A percentile compares a stretch with the other conserved stretches of the same genome.
phyloP scores from a whole-genome alignment of 1,140 invertebrate species.

The Lepidurus packardi region DNA sequence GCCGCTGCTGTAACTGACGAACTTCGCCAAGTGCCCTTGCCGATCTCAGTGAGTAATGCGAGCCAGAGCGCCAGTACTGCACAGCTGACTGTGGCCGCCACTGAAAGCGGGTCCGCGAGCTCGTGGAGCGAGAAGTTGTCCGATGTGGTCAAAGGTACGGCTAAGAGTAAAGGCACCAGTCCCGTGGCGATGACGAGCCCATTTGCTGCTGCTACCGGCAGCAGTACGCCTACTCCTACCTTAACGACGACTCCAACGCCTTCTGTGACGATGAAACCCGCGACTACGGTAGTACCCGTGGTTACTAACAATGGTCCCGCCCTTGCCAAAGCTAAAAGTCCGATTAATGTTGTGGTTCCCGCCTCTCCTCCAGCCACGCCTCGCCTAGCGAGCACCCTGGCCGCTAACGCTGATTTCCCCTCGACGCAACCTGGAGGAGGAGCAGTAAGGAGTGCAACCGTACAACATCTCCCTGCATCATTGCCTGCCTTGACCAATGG shows the following conservation, averaged over 20 bases:
- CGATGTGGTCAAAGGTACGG: constrained; percentile 73
- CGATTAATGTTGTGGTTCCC: constrained; percentile 37
- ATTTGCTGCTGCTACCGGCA: constrained; percentile 35
- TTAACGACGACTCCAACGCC: not conserved
- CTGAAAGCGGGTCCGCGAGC: not conserved
- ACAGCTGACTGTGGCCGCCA: not conserved
- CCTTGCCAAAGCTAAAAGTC: constrained; percentile 33
- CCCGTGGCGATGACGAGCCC: constrained; percentile 44
- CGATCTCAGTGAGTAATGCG: not conserved
- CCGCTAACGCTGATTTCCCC: constrained; percentile 23
- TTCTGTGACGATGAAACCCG: not conserved
- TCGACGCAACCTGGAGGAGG: constrained; percentile 37
- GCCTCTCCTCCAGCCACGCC: constrained; percentile 12
- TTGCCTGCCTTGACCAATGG: constrained; percentile 33
- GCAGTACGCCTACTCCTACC: constrained; percentile 37
- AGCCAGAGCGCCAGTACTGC: not conserved
- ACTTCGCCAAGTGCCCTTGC: not conserved
- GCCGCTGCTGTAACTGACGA: not conserved
- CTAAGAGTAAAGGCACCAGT: constrained; percentile 49
- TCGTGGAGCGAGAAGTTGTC: constrained; percentile 48
- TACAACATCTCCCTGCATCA: constrained; percentile 32
- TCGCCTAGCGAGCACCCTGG: constrained; percentile 18
- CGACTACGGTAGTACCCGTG: not conserved
- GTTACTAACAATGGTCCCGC: constrained; percentile 26
- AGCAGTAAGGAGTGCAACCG: constrained; percentile 38